Evolutionary conservation across 2,888 invertebrate genomes (phyloP), one percentile per base, ranked within the genome.

Genomic region (Panopea generosa): DNA sequence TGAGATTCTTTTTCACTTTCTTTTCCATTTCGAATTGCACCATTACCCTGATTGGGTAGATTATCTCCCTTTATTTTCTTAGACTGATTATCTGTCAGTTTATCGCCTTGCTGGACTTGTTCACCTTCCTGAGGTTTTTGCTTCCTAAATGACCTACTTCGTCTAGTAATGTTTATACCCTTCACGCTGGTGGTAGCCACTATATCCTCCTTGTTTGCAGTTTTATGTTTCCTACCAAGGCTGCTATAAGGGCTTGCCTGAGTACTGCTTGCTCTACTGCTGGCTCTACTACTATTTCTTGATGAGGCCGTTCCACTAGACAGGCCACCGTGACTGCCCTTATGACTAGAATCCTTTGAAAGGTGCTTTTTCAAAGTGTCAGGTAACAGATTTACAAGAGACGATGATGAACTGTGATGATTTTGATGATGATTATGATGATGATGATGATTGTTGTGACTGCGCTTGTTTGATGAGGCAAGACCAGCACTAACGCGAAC

Each of bases 91-190:
- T 49, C 56, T 24, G 29, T 16, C 26, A 45, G 29, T 24, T 52
- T 18, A 18, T 56, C 26, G 14, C 14, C 4, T 3, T 52, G 20
- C 4, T 24, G 20, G 52, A 52, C 24, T 26, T 3, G 3, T 47
- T 66, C 68, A 24, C 47, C 61, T 18, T 73, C 65, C 14, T 60
- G 49, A 9, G 72, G 68, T 68, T 83, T 87, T 9, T 84, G 84
- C 66, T 79, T 76, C 47, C 86, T 79, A 52, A 89, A 89, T 26
- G 88, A 88, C 20, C 89, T 68, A 53, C 86, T 87, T 62, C 84
- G 83, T 22, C 81, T 82, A 4, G 88, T 86, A 52, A 89, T 79
- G 56, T 83, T 78, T 14, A 88, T 88, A 11, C 86, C 86, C 59
- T 87, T 88, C 2, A 84, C 74, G n/a, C 78, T 72, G 7, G 86